Base-by-base conservation (phyloP, 2,113 vertebrate species). In the Sinocyclocheilus grahami region DNA sequence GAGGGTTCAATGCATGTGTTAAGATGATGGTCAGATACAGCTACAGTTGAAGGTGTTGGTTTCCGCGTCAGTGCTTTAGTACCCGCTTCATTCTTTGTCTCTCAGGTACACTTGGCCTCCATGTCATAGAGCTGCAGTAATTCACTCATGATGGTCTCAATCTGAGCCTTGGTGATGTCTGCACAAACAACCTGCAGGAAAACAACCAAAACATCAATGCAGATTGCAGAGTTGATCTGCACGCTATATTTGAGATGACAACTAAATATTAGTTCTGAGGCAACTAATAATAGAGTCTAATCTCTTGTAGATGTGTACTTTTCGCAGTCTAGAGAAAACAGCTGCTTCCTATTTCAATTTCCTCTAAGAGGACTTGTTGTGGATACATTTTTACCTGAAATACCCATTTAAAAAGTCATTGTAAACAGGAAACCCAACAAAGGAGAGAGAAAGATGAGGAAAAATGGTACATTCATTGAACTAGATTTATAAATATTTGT, bases 41-140 rank as follows among this genome's bases (percentile, higher is more conserved):
- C 22, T 67, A 24, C 20, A 2, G 30, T 33, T 22, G 27, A 60
- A 60, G 58, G 22, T 22, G 8, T 9, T 30, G 18, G 46, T 30
- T 77, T 84, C 81, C 48, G 12, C n/a, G 7, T 72, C 69, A 69
- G 16, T 4, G 62, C 84, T 75, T 46, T 51, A 77, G 37, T 37
- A 48, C 3, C 9, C 71, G 83, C 27, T 76, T 16, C 78, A 62
- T 30, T 53, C 16, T 12, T 5, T 30, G 76, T 85, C 51, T 81
- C 78, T 96, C 90, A 96, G 82, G 94, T 90, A 87, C 96, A 95
- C 91, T 96, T 96, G 84, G 95, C 95, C 88, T 97, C 96, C 94
- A 97, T 93, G 89, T 96, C 95, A 85, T 97, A 97, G 80, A 97
- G 94, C 83, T 95, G 94, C 87, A 97, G 96, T 77, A 97, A 94